These are phyloP conservation scores for Prunella strophiata DNA, from an alignment of 2,797 vertebrate species.

Conservation along the genomic window DNA sequence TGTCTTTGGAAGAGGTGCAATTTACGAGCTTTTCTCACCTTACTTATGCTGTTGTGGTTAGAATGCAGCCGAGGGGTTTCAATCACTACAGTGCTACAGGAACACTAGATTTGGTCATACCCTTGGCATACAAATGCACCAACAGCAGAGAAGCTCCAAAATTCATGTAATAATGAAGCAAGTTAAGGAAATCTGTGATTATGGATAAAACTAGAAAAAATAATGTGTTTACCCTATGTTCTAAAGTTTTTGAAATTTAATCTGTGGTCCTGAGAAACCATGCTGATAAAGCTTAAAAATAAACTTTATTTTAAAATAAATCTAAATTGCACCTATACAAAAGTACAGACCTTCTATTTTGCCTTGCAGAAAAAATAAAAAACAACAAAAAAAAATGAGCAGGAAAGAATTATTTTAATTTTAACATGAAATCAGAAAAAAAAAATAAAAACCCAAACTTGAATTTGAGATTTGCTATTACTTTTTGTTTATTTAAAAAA, in stretches of 20 bases:
- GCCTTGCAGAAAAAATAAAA: neutral
- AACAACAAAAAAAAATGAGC: neutral
- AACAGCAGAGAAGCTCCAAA: neutral
- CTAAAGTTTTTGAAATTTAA: neutral
- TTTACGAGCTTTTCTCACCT: neutral
- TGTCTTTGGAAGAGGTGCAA: neutral
- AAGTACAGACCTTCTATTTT: neutral
- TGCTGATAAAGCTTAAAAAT: neutral
- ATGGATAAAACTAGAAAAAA: neutral
- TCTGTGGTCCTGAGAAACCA: neutral
- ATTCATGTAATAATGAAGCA: neutral
- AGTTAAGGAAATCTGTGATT: neutral
- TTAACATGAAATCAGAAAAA: neutral
- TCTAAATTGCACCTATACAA: neutral
- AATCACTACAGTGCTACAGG: neutral
- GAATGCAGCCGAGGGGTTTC: neutral
- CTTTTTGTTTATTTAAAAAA: neutral
- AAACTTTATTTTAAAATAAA: neutral
- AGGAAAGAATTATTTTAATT: neutral
- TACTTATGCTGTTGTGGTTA: neutral
- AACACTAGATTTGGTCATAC: neutral
- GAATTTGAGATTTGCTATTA: neutral
- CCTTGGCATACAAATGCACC: neutral
- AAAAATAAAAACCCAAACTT: neutral
- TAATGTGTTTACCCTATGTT: neutral